phyloP scores from a whole-genome alignment of 1,140 invertebrate species.

The Drosophila burlai region DNA sequence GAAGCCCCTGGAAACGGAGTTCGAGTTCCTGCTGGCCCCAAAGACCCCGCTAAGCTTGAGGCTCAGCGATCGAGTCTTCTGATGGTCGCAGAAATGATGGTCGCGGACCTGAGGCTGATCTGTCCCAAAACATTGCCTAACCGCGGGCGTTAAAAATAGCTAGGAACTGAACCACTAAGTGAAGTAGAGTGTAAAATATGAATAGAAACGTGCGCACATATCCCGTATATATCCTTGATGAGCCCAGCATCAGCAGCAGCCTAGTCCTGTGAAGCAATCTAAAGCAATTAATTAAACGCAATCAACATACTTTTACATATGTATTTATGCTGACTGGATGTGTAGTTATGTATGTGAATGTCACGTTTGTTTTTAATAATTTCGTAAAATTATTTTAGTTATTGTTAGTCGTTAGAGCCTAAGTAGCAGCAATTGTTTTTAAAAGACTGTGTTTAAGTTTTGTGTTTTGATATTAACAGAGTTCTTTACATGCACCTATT shows the following conservation, averaged over 20 bases:
- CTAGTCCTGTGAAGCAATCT: slow-evolving; percentile 53
- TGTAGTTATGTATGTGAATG: slow-evolving; percentile 30
- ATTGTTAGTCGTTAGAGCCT: slow-evolving; percentile 53
- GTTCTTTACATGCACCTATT: slow-evolving; percentile 24
- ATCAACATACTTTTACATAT: slow-evolving; percentile 25
- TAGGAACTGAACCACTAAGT: slow-evolving; percentile 55
- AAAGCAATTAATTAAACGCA: slow-evolving; percentile 17
- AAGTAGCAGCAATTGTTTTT: slow-evolving; percentile 83
- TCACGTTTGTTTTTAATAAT: slow-evolving; percentile 51
- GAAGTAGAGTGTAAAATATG: slow-evolving; percentile 47
- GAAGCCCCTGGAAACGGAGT: slow-evolving; percentile 89
- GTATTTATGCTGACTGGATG: slow-evolving; percentile 43
- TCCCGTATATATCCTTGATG: slow-evolving; percentile 13
- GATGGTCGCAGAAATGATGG: slow-evolving; percentile 24
- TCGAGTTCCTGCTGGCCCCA: slow-evolving; percentile 92
- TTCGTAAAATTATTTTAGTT: slow-evolving; percentile 39
- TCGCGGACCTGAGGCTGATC: background rate
- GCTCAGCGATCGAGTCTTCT: slow-evolving; percentile 86
- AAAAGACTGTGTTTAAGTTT: slow-evolving; percentile 84
- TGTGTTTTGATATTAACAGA: slow-evolving; percentile 63
- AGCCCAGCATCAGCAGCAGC: slow-evolving; percentile 42
- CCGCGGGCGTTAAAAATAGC: slow-evolving; percentile 31
- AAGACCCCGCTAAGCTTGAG: slow-evolving; percentile 89
- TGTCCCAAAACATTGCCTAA: slow-evolving; percentile 29
- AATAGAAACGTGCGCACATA: background rate